Evolutionary conservation across 2,888 invertebrate species (phyloP).

Genomic region (Eilema sororculum): DNA sequence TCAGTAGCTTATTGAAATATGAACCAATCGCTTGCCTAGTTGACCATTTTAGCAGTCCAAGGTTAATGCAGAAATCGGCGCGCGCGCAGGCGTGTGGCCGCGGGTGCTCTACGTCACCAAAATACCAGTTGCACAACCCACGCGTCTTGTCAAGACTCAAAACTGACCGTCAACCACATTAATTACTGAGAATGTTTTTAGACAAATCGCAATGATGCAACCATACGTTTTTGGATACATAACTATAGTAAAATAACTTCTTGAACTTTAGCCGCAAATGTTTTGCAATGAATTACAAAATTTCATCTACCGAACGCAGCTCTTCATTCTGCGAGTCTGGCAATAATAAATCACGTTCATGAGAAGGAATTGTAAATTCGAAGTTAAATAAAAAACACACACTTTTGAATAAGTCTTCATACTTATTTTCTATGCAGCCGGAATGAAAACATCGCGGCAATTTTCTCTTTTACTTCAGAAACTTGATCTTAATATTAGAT

Average conservation of each 20-base stretch:
- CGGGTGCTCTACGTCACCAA: slow-evolving; percentile 59
- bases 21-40: slow-evolving; percentile 37
- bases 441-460: slow-evolving; percentile 43
- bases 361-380: slow-evolving; percentile 8
- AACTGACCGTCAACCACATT: slow-evolving; percentile 63
- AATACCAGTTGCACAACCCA: slow-evolving; percentile 63
- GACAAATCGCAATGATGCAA: slow-evolving; percentile 57
- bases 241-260: slow-evolving; percentile 35
- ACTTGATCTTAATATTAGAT: slow-evolving; percentile 67
- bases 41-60: slow-evolving; percentile 60
- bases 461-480: slow-evolving; percentile 58
- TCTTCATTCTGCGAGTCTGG: neutral
- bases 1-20: slow-evolving; percentile 31
- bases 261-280: slow-evolving; percentile 50
- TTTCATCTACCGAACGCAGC: slow-evolving; percentile 1
- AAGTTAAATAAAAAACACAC: slow-evolving; percentile 3
- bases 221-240: slow-evolving; percentile 41
- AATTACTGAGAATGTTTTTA: slow-evolving; percentile 60
- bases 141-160: slow-evolving; percentile 63
- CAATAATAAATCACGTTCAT: neutral
- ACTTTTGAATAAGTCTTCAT: slow-evolving; percentile 26
- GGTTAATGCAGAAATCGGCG: slow-evolving; percentile 67
- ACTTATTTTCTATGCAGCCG: slow-evolving; percentile 21
- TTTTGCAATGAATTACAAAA: slow-evolving; percentile 28
- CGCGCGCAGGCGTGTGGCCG: slow-evolving; percentile 60